Evolutionary conservation across 2,888 invertebrate species (phyloP), one percentile per base, ranked within the genome.

Genomic region (Zygogramma bicolorata): DNA sequence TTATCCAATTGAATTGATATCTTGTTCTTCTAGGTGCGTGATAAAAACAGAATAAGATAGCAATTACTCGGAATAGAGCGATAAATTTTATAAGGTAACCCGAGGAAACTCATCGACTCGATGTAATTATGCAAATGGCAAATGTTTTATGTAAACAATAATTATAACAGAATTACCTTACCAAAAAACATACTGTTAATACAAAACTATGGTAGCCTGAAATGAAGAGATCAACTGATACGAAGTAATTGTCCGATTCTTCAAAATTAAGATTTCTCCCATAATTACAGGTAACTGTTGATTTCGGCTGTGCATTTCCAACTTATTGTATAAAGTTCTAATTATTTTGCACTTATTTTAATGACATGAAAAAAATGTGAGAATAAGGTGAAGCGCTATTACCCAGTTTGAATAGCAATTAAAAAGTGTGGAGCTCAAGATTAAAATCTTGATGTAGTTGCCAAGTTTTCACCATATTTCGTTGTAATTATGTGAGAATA

Each of bases 291-390:
- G 25, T 77, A 80, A 80, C 79, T 77, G 79, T 79, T 74, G 71
- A 74, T 76, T 78, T 78, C 73, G 75, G 73, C 69, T 70, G 71
- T 75, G 72, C 75, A 77, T 76, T 67, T 71, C 71, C 73, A 73
- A 69, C 70, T 75, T 75, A 80, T 79, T 78, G 79, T 78, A 77
- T 75, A 71, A 58, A 70, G 71, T 76, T 75, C 77, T 81, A 81
- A 81, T 81, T 81, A 79, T 77, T 79, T 74, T 61, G 67, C 73
- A 75, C 77, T 71, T 71, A 67, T 65, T 61, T 70, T 75, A 72
- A 75, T 76, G 75, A 69, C 71, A 29, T 46, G 75, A 75, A 77
- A 79, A 81, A 79, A 79, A 81, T 81, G 82, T 83, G 83, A 81
- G 83, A 83, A 83, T 81, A 75, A 71, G 81, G 76, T 76, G 74